These are phyloP conservation scores for Laticauda laticaudata DNA, from an alignment of 2,113 vertebrate species.

Conservation along the genomic window DNA sequence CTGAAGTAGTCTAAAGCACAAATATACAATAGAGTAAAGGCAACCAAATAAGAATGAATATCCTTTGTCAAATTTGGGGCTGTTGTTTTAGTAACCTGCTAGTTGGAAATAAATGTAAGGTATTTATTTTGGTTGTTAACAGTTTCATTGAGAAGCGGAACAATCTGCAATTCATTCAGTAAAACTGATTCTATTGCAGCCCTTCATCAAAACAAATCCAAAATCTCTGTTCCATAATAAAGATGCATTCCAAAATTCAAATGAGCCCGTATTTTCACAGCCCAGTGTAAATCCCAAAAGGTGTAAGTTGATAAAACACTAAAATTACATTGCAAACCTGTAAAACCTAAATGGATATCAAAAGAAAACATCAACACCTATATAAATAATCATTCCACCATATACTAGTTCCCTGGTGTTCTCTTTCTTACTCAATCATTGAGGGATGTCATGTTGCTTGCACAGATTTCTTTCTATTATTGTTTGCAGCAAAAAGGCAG, in stretches of 20 bases:
- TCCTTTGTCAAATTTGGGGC: not conserved
- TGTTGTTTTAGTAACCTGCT: not conserved
- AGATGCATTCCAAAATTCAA: not conserved
- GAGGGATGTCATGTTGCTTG: constrained; percentile 25
- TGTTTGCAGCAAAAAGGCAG: constrained; percentile 21
- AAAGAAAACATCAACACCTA: not conserved
- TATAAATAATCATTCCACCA: not conserved
- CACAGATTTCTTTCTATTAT: constrained; percentile 19
- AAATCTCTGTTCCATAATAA: not conserved
- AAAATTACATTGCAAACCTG: not conserved
- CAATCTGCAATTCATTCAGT: not conserved
- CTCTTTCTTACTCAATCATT: not conserved
- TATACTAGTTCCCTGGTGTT: not conserved
- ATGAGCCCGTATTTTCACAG: not conserved
- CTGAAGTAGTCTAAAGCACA: not conserved
- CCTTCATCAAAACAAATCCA: not conserved
- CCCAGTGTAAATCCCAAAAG: not conserved
- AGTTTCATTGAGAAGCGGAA: not conserved
- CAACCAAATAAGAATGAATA: not conserved
- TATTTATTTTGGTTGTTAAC: not conserved
- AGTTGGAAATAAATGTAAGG: not conserved
- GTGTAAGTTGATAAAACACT: not conserved
- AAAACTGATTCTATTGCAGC: not conserved
- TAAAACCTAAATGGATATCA: not conserved
- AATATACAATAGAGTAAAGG: not conserved